A percentile compares a stretch with the other conserved stretches of the same genome.
These are phyloP conservation scores for Ceuthmochares aereus DNA, from an alignment of 2,113 vertebrate species.

Conservation along the genomic window DNA sequence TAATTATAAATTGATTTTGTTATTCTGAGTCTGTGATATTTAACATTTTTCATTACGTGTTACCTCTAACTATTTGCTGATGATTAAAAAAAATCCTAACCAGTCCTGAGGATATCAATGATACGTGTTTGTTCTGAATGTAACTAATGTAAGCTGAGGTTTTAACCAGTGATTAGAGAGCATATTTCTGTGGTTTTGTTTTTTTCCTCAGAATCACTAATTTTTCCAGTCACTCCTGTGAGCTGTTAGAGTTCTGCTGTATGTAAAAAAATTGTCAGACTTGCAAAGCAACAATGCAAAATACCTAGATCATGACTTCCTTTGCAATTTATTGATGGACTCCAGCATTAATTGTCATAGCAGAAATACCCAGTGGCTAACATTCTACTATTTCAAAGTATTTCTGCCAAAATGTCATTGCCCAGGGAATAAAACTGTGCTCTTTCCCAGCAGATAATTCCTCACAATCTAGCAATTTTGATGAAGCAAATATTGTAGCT, in stretches of 20 bases:
- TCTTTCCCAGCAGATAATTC: not conserved
- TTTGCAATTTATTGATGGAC: not conserved
- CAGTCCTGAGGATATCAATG: not conserved
- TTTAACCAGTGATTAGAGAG: not conserved
- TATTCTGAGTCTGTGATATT: not conserved
- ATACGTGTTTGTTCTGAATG: not conserved
- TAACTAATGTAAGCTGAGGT: not conserved
- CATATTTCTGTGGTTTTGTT: not conserved
- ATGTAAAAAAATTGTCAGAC: not conserved
- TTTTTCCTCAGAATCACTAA: not conserved
- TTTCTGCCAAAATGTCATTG: conserved; percentile 27
- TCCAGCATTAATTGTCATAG: not conserved
- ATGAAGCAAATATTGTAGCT: not conserved
- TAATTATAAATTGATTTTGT: not conserved
- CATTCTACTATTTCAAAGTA: conserved; percentile 52
- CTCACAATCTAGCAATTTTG: not conserved
- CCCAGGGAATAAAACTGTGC: not conserved
- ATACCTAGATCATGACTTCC: conserved; percentile 18
- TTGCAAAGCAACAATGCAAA: not conserved
- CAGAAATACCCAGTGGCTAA: conserved; percentile 29
- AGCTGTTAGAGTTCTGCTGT: not conserved
- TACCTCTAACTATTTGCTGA: not conserved
- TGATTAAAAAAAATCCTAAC: not conserved
- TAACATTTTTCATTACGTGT: not conserved
- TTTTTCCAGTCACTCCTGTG: not conserved